A percentile compares a stretch with the other conserved stretches of the same genome.
phyloP scores from a whole-genome alignment of 2,113 vertebrate species.

The Pavo muticus region DNA sequence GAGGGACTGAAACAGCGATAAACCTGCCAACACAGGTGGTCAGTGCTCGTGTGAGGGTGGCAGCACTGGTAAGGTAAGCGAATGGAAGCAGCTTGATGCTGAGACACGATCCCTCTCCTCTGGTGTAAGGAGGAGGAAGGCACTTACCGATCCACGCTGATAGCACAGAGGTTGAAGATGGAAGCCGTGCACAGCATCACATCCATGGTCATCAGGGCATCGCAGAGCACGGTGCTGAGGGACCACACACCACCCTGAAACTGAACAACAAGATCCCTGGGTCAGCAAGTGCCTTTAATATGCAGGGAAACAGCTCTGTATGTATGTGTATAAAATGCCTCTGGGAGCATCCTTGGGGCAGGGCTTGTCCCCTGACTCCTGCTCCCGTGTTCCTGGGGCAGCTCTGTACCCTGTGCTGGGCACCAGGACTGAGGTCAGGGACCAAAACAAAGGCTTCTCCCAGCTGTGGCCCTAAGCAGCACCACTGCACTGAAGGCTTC shows the following conservation, averaged over 20 bases:
- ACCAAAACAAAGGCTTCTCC: no score
- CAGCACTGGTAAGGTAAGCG: neutral
- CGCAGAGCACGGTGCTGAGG: conserved; percentile 84
- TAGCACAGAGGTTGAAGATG: conserved; percentile 95
- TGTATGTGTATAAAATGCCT: neutral
- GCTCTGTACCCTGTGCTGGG: no score
- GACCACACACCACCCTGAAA: conserved; percentile 93
- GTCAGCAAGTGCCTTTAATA: neutral
- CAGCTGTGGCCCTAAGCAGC: no score
- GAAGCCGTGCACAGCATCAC: conserved; percentile 96
- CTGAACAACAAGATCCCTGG: conserved; percentile 66
- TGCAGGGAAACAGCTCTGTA: accelerated
- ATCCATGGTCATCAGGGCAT: conserved; percentile 93
- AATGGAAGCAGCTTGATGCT: neutral
- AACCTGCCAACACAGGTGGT: conserved; percentile 80
- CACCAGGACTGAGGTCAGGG: no score
- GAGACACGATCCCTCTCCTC: neutral
- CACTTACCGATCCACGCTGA: conserved; percentile 90
- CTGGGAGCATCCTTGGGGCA: neutral
- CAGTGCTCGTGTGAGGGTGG: neutral
- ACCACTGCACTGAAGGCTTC: neutral
- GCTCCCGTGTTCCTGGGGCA: accelerated
- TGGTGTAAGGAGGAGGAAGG: neutral
- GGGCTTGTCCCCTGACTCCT: neutral
- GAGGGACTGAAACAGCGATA: conserved; percentile 88